phyloP scores from a whole-genome alignment of 1,140 invertebrate species.

The Eumeta japonica region DNA sequence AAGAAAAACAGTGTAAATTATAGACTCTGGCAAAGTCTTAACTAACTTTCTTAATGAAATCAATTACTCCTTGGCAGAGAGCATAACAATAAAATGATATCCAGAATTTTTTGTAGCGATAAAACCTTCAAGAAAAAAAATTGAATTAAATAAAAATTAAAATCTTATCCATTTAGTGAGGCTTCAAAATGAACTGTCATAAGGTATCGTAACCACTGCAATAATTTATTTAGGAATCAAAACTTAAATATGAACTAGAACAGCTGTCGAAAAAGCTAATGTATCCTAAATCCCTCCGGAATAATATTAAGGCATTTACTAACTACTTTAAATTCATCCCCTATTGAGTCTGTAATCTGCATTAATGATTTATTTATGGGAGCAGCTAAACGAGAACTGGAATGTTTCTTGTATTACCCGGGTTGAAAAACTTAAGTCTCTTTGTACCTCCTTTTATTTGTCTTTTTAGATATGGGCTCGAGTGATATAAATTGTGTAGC shows the following conservation, averaged over 20 bases:
- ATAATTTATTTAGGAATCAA: neutral
- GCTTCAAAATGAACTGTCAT: neutral
- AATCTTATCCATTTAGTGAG: too few species aligned
- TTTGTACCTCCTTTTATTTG: slow-evolving; percentile 14
- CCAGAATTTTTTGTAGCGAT: too few species aligned
- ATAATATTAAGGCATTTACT: slow-evolving; percentile 8
- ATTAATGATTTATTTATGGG: slow-evolving; percentile 11
- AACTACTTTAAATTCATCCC: slow-evolving; percentile 4
- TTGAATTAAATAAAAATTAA: too few species aligned
- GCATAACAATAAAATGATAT: neutral
- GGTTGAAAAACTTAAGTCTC: too few species aligned
- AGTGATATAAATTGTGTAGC: slow-evolving; percentile 7
- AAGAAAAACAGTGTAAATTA: neutral
- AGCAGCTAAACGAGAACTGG: slow-evolving; percentile 11
- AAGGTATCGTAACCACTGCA: neutral
- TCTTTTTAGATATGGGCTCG: slow-evolving; percentile 6
- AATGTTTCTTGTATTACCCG: too few species aligned
- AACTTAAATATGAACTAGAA: neutral
- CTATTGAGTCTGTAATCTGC: slow-evolving; percentile 9
- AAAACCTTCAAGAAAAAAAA: too few species aligned
- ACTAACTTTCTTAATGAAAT: neutral
- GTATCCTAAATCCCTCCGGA: neutral
- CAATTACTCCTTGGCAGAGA: neutral
- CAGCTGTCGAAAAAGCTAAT: neutral
- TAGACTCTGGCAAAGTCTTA: neutral